Evolutionary conservation across 2,797 vertebrate genomes (phyloP).

Genomic region (Urophycis tenuis): DNA sequence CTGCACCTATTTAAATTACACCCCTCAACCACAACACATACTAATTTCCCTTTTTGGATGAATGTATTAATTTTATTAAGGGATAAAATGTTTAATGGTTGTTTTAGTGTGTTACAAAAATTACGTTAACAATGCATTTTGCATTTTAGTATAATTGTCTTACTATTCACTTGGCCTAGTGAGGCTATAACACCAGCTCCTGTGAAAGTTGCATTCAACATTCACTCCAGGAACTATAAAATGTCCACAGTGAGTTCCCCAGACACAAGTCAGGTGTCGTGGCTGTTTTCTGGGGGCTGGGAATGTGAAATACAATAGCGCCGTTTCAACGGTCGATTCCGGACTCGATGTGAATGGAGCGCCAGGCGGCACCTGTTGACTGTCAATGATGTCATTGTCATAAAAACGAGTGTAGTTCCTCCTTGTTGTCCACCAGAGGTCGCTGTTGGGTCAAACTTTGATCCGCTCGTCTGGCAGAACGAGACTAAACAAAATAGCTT

Average conservation of each 20-base stretch:
- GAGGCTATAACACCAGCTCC: conserved; percentile 37
- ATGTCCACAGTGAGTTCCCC: conserved; percentile 44
- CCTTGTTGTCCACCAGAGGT: conserved; percentile 62
- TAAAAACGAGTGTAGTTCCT: conserved; percentile 26
- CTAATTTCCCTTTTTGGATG: neutral
- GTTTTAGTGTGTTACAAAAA: neutral
- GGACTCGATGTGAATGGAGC: conserved; percentile 28
- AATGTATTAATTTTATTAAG: neutral
- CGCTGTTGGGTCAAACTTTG: conserved; percentile 43
- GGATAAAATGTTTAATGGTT: neutral
- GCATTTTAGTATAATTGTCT: conserved; percentile 20
- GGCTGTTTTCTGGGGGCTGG: conserved; percentile 28
- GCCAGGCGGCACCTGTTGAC: conserved; percentile 35
- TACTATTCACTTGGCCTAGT: neutral
- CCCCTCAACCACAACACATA: neutral
- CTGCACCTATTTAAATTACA: neutral
- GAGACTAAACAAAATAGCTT: neutral
- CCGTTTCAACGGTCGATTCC: conserved; percentile 32
- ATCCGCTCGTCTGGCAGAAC: neutral
- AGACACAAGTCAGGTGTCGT: conserved; percentile 32
- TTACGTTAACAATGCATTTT: neutral
- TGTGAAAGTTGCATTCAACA: conserved; percentile 21
- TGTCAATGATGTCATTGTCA: conserved; percentile 39
- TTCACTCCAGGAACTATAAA: conserved; percentile 48
- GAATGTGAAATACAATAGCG: conserved; percentile 38